Evolutionary conservation across 92 coral and sea anemone genomes (phyloP).

Genomic region (Epizoanthus illoricatus): DNA sequence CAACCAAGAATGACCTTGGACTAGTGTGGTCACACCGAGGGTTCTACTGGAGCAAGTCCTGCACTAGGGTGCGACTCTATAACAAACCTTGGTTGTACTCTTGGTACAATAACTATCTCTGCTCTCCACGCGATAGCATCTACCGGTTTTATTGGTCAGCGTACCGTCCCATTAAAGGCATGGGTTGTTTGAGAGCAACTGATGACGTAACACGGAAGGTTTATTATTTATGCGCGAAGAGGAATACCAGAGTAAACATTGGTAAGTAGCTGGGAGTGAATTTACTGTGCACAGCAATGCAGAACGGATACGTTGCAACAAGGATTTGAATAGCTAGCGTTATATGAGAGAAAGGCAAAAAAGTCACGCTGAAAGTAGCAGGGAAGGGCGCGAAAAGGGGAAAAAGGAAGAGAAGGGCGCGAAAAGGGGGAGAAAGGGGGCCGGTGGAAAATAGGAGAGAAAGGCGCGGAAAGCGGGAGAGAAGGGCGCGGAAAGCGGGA

Average conservation of each 20-base stretch:
- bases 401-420: no score
- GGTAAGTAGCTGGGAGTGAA: neutral
- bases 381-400: no score
- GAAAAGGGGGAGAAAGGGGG: no score
- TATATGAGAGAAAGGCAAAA: no score
- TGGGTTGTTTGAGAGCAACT: neutral
- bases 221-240: constrained; percentile 19
- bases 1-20: constrained; percentile 5
- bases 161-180: neutral
- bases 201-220: neutral
- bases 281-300: neutral
- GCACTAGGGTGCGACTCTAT: neutral
- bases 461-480: no score
- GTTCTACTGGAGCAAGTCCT: neutral
- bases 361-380: no score
- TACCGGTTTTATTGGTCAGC: constrained; percentile 16
- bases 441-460: no score
- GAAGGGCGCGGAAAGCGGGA: no score
- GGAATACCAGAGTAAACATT: neutral
- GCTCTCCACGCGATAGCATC: neutral
- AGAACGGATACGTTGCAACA: neutral
- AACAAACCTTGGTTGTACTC: neutral
- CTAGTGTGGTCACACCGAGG: neutral
- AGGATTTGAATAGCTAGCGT: neutral
- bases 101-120: constrained; percentile 5